Base-by-base conservation (phyloP, 2,888 invertebrate genomes). In the Protonemura montana region DNA sequence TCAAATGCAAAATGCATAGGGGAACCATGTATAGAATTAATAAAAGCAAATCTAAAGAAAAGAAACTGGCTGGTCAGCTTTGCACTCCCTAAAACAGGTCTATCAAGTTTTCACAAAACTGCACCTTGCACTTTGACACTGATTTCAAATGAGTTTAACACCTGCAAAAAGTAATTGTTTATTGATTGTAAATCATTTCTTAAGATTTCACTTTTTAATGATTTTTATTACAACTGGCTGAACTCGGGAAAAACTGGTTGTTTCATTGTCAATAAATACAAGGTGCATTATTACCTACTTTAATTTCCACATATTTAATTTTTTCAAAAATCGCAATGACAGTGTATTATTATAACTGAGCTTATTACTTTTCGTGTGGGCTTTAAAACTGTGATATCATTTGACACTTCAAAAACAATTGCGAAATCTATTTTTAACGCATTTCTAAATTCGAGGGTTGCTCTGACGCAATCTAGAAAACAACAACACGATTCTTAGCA, bases 91-190 rank as follows among this genome's bases (percentile, higher is more conserved):
- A 10, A 59, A 59, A 59, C 59, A 59, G 21, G 59, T 21, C 13
- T 21, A 59, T 59, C 59, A 59, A 59, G 59, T 59, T 59, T 59
- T 59, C 59, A 59, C 59, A 59, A 59, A 59, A 59, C 59, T 21
- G 59, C 59, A 59, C 59, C 59, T 59, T 59, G 59, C 59, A 59
- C 59, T 59, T 59, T 59, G 59, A 59, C 59, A 59, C 59, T 59
- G 59, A 59, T 59, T 59, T 59, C 59, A 21, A 59, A 59, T 7
- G 1, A 7, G 7, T 59, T 7, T 59, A 59, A 59, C 59, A 59
- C 59, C 59, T 59, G 59, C 59, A 59, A 59, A 59, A 6, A 2
- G 59, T 59, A 21, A 59, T 59, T 59, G 59, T 59, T 59, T 59
- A 21, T 7, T 59, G 59, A 13, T 59, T 6, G 35, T 59, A 7